phyloP scores from a whole-genome alignment of 2,888 invertebrate genomes.

The Hedya salicella region DNA sequence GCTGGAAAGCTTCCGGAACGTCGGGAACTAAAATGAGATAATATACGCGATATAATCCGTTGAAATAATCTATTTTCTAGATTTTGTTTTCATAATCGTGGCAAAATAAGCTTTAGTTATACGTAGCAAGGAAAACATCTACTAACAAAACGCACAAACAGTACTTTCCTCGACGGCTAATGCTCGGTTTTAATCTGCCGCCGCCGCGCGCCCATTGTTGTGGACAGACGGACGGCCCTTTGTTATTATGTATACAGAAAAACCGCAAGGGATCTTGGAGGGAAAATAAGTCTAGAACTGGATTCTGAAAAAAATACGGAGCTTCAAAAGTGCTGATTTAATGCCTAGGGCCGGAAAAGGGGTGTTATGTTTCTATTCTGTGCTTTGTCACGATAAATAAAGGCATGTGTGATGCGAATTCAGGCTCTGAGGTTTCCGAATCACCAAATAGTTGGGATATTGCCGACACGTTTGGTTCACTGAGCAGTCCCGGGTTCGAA shows the following conservation, averaged over 20 bases:
- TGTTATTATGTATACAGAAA: slow-evolving; percentile 30
- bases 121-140: not conserved
- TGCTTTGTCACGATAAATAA: too few species aligned
- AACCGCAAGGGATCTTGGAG: not conserved
- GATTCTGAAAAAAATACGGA: not conserved
- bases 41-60: too few species aligned
- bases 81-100: too few species aligned
- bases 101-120: not conserved
- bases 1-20: too few species aligned
- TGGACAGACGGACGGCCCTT: slow-evolving; percentile 55
- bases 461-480: too few species aligned
- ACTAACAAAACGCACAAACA: not conserved
- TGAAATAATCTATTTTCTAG: too few species aligned
- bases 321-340: not conserved
- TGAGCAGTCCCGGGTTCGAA: too few species aligned
- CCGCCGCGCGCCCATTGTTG: slow-evolving; percentile 63
- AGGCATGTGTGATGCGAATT: too few species aligned
- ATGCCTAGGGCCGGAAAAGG: not conserved
- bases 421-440: too few species aligned
- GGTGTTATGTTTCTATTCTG: not conserved
- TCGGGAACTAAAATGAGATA: too few species aligned
- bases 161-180: not conserved
- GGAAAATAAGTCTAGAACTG: not conserved
- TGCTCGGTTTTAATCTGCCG: slow-evolving; percentile 50
- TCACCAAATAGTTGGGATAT: too few species aligned